phyloP scores from a whole-genome alignment of 2,797 vertebrate species.

The Sebastes cheni region DNA sequence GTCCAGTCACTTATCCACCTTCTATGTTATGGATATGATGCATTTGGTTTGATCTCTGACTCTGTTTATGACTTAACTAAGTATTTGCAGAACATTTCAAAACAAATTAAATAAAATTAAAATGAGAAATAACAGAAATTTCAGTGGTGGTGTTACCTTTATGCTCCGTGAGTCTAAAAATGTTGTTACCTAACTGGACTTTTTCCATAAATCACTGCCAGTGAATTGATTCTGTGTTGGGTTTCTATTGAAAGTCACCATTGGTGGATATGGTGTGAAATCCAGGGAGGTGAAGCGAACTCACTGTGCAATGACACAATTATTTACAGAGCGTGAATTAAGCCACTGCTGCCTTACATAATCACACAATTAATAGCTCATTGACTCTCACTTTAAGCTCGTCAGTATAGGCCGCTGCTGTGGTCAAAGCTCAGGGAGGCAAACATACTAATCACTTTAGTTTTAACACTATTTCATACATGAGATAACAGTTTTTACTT shows the following conservation, averaged over 20 bases:
- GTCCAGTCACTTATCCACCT: not conserved
- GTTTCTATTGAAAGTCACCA: not conserved
- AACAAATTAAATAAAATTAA: accelerated
- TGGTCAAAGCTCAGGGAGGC: not conserved
- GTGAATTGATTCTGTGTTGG: not conserved
- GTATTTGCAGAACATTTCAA: no score
- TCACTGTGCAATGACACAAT: constrained; percentile 47
- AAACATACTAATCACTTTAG: not conserved
- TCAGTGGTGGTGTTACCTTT: not conserved
- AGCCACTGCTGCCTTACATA: constrained; percentile 28
- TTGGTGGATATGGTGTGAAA: constrained; percentile 24
- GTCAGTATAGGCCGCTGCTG: not conserved
- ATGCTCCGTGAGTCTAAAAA: not conserved
- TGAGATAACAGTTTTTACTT: not conserved
- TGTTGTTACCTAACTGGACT: not conserved
- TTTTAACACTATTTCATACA: not conserved
- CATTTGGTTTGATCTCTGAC: not conserved
- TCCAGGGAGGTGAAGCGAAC: constrained; percentile 25
- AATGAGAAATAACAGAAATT: not conserved
- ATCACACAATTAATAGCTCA: constrained; percentile 13
- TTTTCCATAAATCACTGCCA: not conserved
- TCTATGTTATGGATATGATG: not conserved
- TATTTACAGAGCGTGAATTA: constrained; percentile 50
- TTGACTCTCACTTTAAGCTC: not conserved
- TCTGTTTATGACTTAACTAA: not conserved